These are phyloP conservation scores for Platalea minor DNA, from an alignment of 2,797 vertebrate genomes.

Conservation along the genomic window DNA sequence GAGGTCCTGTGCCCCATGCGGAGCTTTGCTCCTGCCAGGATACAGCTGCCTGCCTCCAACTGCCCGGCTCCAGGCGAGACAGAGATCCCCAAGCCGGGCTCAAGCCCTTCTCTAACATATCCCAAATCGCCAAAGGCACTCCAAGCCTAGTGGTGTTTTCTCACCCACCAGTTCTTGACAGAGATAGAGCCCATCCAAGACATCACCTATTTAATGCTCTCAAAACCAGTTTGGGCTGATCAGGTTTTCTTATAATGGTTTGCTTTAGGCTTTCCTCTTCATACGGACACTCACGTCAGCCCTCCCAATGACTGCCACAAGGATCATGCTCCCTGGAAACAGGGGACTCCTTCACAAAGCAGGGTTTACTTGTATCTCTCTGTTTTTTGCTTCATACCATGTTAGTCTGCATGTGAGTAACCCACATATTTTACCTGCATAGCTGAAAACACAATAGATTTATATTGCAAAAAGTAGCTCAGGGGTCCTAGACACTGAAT, in stretches of 20 bases:
- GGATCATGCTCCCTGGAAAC: not conserved
- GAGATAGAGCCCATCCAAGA: not conserved
- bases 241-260: not conserved
- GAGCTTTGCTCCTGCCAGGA: not conserved
- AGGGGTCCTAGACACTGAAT: not conserved
- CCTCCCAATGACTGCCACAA: not conserved
- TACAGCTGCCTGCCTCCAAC: not conserved
- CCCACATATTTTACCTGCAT: not conserved
- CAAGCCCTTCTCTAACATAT: not conserved
- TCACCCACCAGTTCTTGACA: not conserved
- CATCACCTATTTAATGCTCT: not conserved
- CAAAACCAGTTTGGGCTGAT: not conserved
- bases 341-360: not conserved
- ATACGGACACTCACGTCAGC: not conserved
- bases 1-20: not conserved
- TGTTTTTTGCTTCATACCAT: not conserved
- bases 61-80: accelerated
- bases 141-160: not conserved
- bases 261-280: not conserved
- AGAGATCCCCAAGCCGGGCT: not conserved
- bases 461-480: not conserved
- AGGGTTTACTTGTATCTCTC: not conserved
- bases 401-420: not conserved
- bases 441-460: not conserved
- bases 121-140: not conserved